phyloP scores from a whole-genome alignment of 2,888 invertebrate genomes.

The Agrypnus murinus region DNA sequence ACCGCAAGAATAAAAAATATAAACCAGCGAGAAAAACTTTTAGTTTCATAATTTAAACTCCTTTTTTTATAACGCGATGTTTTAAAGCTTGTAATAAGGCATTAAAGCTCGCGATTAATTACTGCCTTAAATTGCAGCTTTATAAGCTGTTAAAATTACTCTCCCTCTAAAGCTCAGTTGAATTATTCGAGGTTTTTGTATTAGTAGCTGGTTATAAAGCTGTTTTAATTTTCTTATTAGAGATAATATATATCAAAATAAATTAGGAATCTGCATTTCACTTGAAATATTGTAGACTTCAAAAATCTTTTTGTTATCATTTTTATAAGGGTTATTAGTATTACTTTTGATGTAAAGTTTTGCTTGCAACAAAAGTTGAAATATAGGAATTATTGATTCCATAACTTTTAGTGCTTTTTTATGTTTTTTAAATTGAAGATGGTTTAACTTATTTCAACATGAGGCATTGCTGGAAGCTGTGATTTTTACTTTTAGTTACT shows the following conservation, averaged over 20 bases:
- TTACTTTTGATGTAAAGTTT: background rate
- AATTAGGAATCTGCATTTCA: slow-evolving; percentile 19
- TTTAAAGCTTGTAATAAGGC: slow-evolving; percentile 25
- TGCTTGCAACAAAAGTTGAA: background rate
- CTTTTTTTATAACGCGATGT: slow-evolving; percentile 8
- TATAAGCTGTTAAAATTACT: slow-evolving; percentile 29
- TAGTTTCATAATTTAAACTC: slow-evolving; percentile 1
- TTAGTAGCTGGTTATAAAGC: slow-evolving; percentile 27
- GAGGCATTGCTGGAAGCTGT: too few relatives aligned
- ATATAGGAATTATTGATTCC: background rate
- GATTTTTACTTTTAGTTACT: too few relatives aligned
- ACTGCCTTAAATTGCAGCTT: slow-evolving; percentile 26
- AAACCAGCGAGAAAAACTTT: background rate
- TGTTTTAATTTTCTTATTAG: slow-evolving; percentile 23
- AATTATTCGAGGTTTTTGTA: slow-evolving; percentile 25
- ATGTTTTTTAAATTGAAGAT: background rate
- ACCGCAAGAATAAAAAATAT: background rate
- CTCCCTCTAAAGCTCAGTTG: slow-evolving; percentile 20
- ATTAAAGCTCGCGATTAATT: slow-evolving; percentile 27
- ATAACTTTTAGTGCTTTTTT: slow-evolving; percentile 5
- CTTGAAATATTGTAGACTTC: background rate
- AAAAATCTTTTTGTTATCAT: background rate
- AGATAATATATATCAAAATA: slow-evolving; percentile 17
- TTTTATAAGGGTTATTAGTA: background rate
- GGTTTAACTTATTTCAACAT: too few relatives aligned